Evolutionary conservation across 2,797 vertebrate genomes (phyloP), one percentile per base, ranked within the genome.

Genomic region (Mastacembelus armatus): DNA sequence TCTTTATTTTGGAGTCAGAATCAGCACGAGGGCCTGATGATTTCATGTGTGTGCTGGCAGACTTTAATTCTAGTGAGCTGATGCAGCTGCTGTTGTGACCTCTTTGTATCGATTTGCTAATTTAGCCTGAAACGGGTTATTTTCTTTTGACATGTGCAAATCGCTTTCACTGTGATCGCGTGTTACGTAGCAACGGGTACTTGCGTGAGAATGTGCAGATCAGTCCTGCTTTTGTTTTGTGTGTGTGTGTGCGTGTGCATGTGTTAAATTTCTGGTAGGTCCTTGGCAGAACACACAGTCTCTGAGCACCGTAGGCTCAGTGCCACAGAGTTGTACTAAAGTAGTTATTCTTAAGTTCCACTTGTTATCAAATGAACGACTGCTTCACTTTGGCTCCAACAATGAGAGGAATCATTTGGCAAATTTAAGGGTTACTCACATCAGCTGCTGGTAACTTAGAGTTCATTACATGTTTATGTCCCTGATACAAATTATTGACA

Each of bases 31-130:
- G 16, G 4, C 44, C 45, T 79, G 24, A 12, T 4, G 10, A 21
- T 59, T 79, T 57, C 16, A 42, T 73, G n/a, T n/a, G 16, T 30
- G 32, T 54, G 60, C 62, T 44, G 63, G 27, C 61, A 49, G 58
- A 63, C 61, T 63, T 55, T 33, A 65, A 69, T 55, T 63, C 58
- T 36, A 27, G 32, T 45, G 2, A 69, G 71, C 74, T 71, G 54
- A 48, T 58, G 58, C 81, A 85, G 84, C 85, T 82, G 85, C 62
- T 68, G 59, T 0, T 4, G 47, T 61, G 67, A 76, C 72, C 74
- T 65, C 59, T 59, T 62, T 54, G 33, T 55, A 67, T 78, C 47
- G 16, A 71, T 85, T 71, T 36, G 30, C 72, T 47, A 40, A 76
- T 81, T 80, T 48, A 47, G 44, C 69, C 59, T 27, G 19, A 68